Percentiles rank a stretch among this genome's conserved stretches.
phyloP scores from a whole-genome alignment of 2,113 vertebrate species.

The Anoplopoma fimbria region DNA sequence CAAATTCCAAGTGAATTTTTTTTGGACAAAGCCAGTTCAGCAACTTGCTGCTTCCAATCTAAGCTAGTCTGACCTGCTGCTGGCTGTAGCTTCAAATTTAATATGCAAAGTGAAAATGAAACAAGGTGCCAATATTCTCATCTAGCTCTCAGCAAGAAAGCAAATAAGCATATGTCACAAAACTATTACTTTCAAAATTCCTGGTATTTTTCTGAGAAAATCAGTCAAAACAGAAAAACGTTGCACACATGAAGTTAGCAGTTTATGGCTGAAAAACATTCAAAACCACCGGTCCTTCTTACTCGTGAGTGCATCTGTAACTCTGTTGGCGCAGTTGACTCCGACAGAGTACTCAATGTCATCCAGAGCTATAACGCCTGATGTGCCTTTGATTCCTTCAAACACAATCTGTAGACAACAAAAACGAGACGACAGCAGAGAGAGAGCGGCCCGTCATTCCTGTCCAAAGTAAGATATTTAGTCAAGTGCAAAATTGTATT shows the following conservation, averaged over 20 bases:
- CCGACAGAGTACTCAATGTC: slow-evolving; percentile 81
- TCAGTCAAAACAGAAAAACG: background rate
- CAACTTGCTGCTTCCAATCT: background rate
- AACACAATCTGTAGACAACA: slow-evolving; percentile 78
- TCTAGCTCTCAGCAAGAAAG: no score
- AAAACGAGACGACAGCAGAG: background rate
- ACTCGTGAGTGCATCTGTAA: slow-evolving; percentile 63
- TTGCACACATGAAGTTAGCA: background rate
- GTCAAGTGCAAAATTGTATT: background rate
- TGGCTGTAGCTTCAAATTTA: background rate
- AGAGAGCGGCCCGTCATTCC: background rate
- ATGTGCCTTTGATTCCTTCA: slow-evolving; percentile 79
- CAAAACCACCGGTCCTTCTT: slow-evolving; percentile 24
- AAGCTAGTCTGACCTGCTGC: background rate
- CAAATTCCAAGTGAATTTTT: background rate
- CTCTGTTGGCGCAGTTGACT: slow-evolving; percentile 70
- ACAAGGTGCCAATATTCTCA: background rate
- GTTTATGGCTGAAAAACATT: background rate
- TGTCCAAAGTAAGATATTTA: background rate
- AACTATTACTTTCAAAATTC: background rate
- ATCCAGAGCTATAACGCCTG: slow-evolving; percentile 79
- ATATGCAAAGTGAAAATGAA: background rate
- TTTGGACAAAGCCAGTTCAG: background rate
- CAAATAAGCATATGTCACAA: background rate
- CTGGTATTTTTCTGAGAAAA: background rate